Evolutionary conservation across 1,140 invertebrate genomes (phyloP).

Genomic region (Pachypeltis micranthus): DNA sequence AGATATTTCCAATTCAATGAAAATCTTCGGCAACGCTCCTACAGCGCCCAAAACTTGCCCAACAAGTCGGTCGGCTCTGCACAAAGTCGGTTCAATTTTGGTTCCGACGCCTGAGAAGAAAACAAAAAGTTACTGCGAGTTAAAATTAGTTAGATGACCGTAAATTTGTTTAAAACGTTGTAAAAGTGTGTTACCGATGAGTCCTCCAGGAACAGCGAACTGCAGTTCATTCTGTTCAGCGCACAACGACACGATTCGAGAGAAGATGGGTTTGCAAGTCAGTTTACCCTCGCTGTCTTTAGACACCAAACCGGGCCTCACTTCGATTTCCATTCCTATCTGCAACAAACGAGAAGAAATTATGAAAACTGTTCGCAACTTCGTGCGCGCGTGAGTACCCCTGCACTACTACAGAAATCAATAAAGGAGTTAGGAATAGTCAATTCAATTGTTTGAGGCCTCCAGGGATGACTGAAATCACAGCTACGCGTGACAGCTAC

Average conservation of each 20-base stretch:
- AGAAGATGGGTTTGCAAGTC: constrained; percentile 92
- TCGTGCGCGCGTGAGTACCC: too few relatives aligned
- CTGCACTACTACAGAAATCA: too few relatives aligned
- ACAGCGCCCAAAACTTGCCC: constrained; percentile 98
- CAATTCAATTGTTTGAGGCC: too few relatives aligned
- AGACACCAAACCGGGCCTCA: constrained; percentile 88
- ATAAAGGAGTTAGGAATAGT: too few relatives aligned
- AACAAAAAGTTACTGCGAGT: constrained; percentile 4
- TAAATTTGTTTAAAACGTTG: constrained; percentile 6
- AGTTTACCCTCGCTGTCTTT: constrained; percentile 93
- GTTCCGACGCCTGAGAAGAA: constrained; percentile 76
- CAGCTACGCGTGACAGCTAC: too few relatives aligned
- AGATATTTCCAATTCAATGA: constrained; percentile 95
- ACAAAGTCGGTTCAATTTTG: constrained; percentile 96
- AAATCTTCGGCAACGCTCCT: constrained; percentile 91
- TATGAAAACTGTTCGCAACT: neutral
- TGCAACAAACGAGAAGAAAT: constrained; percentile 29
- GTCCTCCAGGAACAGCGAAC: constrained; percentile 95
- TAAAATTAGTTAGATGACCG: neutral
- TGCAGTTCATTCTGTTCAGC: constrained; percentile 98
- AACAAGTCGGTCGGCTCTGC: constrained; percentile 93
- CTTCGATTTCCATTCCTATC: constrained; percentile 80
- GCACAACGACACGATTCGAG: constrained; percentile 93
- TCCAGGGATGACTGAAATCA: too few relatives aligned
- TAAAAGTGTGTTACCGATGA: constrained; percentile 79